Conservation (phyloP, 2,888 invertebrate genomes). For the Drosophila fungiperda region DNA sequence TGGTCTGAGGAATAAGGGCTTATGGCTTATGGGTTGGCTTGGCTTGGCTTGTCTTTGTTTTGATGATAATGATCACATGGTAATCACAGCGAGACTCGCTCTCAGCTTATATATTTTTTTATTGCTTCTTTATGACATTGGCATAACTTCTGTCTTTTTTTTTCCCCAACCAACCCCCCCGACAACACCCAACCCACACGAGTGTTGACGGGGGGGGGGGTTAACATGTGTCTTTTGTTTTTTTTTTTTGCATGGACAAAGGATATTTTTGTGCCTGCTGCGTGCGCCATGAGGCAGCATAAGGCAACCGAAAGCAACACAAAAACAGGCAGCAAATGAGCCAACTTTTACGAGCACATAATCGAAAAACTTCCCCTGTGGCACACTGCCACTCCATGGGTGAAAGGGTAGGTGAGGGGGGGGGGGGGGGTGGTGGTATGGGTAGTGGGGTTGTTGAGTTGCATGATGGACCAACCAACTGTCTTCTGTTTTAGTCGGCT, state of each 20-base stretch:
- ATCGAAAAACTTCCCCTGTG: constrained; percentile 71
- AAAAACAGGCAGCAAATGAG: constrained; percentile 59
- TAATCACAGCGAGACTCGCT: constrained; percentile 58
- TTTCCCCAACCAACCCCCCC: background rate
- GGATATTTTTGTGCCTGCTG: constrained; percentile 54
- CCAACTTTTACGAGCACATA: constrained; percentile 77
- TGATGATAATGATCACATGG: constrained; percentile 72
- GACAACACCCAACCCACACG: too few relatives aligned
- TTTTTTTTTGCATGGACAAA: constrained; percentile 61
- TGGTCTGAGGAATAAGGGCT: background rate
- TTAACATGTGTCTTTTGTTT: constrained; percentile 57
- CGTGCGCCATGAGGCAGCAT: constrained; percentile 32
- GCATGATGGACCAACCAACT: constrained; percentile 35
- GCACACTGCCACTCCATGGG: background rate
- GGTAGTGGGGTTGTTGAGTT: background rate
- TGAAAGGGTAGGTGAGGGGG: background rate
- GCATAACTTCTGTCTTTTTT: constrained; percentile 32
- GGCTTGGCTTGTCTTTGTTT: background rate
- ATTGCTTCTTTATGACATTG: constrained; percentile 79
- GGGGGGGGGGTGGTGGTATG: too few relatives aligned
- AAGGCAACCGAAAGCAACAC: constrained; percentile 14
- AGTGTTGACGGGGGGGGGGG: too few relatives aligned
- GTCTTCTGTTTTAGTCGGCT: constrained; percentile 40
- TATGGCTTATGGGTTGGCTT: too few relatives aligned
- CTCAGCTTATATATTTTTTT: constrained; percentile 72